Evolutionary conservation across 2,888 invertebrate genomes (phyloP).

Genomic region (Leucophora obtusa): DNA sequence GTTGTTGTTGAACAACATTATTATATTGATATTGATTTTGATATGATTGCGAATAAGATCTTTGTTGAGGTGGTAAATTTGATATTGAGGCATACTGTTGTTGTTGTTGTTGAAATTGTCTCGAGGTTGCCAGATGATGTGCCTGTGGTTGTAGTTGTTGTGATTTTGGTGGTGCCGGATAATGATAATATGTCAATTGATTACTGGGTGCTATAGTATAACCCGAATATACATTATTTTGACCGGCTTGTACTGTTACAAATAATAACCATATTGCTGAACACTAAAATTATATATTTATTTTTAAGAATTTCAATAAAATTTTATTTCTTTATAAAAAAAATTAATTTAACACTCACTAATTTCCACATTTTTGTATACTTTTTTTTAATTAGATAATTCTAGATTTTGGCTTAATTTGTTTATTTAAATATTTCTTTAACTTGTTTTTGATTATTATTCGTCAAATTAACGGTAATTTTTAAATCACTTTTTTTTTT

Average conservation of each 20-base stretch:
- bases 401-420: not conserved
- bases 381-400: not conserved
- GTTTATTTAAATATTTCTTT: not conserved
- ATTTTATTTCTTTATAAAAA: conserved; percentile 7
- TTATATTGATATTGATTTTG: conserved; percentile 49
- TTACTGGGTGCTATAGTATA: conserved; percentile 66
- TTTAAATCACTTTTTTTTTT: conserved; percentile 21
- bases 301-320: conserved; percentile 2
- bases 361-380: conserved; percentile 57
- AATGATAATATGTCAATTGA: conserved; percentile 70
- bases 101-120: conserved; percentile 36
- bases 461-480: not conserved
- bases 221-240: conserved; percentile 56
- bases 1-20: conserved; percentile 5
- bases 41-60: conserved; percentile 1
- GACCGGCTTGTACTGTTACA: conserved; percentile 25
- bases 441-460: not conserved
- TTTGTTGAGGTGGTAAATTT: not conserved
- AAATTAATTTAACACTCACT: conserved; percentile 49
- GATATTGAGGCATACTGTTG: conserved; percentile 11
- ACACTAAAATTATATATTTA: conserved; percentile 57
- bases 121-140: not conserved
- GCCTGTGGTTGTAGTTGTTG: conserved; percentile 28
- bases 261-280: conserved; percentile 19
- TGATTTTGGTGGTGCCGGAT: conserved; percentile 69